phyloP scores from a whole-genome alignment of 92 coral and sea anemone species.

The Siderastrea siderea region DNA sequence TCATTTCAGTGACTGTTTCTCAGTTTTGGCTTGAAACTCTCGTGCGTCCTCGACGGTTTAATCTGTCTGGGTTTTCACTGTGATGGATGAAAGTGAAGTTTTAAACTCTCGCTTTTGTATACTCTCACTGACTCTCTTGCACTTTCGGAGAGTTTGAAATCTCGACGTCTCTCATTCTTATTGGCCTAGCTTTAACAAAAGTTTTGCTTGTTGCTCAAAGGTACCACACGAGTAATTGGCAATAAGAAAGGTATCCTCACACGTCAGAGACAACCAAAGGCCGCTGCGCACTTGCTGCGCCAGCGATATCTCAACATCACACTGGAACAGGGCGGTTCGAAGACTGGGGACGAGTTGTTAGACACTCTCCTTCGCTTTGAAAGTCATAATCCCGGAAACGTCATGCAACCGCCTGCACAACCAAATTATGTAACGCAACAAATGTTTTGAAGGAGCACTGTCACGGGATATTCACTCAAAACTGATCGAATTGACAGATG shows the following conservation, averaged over 20 bases:
- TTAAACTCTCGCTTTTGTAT: too few species aligned
- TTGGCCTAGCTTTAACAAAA: background rate
- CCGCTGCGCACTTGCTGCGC: conserved; percentile 89
- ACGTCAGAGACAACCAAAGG: conserved; percentile 90
- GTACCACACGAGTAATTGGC: conserved; percentile 79
- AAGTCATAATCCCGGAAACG: conserved; percentile 53
- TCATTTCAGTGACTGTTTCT: too few species aligned
- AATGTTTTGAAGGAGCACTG: background rate
- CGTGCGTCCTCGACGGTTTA: too few species aligned
- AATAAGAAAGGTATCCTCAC: conserved; percentile 95
- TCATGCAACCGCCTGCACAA: conserved; percentile 4
- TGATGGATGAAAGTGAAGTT: too few species aligned
- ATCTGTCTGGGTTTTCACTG: too few species aligned
- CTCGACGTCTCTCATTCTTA: too few species aligned
- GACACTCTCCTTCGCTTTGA: conserved; percentile 86
- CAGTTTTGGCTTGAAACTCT: too few species aligned
- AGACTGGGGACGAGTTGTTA: conserved; percentile 89
- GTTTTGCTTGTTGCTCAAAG: conserved; percentile 32
- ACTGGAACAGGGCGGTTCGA: conserved; percentile 61
- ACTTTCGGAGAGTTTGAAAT: too few species aligned
- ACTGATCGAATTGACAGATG: background rate
- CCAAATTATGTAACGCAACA: conserved; percentile 12
- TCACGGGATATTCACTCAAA: background rate
- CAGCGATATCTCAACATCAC: conserved; percentile 85
- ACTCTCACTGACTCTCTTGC: too few species aligned